Evolutionary conservation across 2,888 invertebrate species (phyloP).

Genomic region (Steinernema hermaphroditum): DNA sequence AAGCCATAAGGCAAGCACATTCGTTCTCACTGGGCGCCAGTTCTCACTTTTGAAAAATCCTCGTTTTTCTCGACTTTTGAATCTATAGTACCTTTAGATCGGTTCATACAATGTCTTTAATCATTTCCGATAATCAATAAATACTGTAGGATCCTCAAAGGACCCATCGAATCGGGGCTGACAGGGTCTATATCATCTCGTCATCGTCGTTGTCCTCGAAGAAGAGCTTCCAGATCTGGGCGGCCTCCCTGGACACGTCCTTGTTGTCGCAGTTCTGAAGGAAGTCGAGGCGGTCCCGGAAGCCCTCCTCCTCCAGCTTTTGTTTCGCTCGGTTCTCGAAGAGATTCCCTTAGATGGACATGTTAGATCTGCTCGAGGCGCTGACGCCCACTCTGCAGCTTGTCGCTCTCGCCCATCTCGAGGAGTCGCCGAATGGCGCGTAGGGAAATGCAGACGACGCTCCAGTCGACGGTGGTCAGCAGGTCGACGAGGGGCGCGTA

Average conservation of each 20-base stretch:
- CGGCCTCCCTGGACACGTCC: conserved; percentile 8
- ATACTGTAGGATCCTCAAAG: background rate
- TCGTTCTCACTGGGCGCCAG: too few species aligned
- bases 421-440: conserved; percentile 1
- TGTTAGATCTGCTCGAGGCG: background rate
- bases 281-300: background rate
- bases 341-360: background rate
- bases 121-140: too few species aligned
- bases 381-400: background rate
- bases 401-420: conserved; percentile 21
- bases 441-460: background rate
- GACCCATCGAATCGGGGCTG: too few species aligned
- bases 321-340: background rate
- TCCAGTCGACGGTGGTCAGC: conserved; percentile 17
- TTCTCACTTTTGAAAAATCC: too few species aligned
- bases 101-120: too few species aligned
- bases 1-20: too few species aligned
- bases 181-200: background rate
- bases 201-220: conserved; percentile 24
- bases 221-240: background rate
- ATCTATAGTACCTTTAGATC: too few species aligned
- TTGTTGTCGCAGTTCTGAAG: conserved; percentile 8
- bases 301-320: conserved; percentile 19
- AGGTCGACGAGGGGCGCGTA: background rate
- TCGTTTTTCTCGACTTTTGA: too few species aligned